Base-by-base conservation (phyloP, 1,140 invertebrate genomes). In the Pteromalus puparum region DNA sequence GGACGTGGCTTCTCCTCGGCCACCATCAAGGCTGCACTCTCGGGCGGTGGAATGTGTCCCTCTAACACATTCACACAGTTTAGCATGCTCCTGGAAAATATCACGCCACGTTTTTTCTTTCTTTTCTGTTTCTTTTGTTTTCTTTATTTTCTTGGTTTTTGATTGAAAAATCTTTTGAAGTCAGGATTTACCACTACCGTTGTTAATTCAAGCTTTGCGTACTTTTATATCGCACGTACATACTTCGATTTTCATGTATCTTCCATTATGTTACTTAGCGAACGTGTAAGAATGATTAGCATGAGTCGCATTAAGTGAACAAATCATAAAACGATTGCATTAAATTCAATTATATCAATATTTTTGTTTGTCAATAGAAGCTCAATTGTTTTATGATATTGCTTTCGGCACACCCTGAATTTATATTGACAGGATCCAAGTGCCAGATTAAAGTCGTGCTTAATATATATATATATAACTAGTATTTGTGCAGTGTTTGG, bases 51-150 rank as follows among this genome's bases (percentile, higher is more conserved):
- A 91, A 96, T 94, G 93, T 96, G 95, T 92, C 95, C 95, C 92
- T 97, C 96, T 93, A 97, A 94, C 85, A 96, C 95, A 94, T 97
- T 97, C 92, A 96, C 96, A 94, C 96, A 96, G 95, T 97, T 97
- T 94, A 97, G 94, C 96, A 96, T 96, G 94, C 96, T 97, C 94
- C 96, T 96, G 94, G 77, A 94, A 95, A 96, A 95, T 93, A 94
- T 91, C 93, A 93, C 93, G 93, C 93, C 92, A 93, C 93, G 61
- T 65, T 77, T 72, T 81, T 85, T 30, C 13, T 74, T 12, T 34
- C 6, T 42, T 46, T 74, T 81, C 34, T 30, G 70, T 65, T 84
- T 87, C 86, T 86, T 79, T 79, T 9, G 1, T 24, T 65, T 70
- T 21, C 18, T 79, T 79, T 18, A 10, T 13, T 15, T 15, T 48